Evolutionary conservation across 2,888 invertebrate species (phyloP).

Genomic region (Scotopteryx bipunctaria): DNA sequence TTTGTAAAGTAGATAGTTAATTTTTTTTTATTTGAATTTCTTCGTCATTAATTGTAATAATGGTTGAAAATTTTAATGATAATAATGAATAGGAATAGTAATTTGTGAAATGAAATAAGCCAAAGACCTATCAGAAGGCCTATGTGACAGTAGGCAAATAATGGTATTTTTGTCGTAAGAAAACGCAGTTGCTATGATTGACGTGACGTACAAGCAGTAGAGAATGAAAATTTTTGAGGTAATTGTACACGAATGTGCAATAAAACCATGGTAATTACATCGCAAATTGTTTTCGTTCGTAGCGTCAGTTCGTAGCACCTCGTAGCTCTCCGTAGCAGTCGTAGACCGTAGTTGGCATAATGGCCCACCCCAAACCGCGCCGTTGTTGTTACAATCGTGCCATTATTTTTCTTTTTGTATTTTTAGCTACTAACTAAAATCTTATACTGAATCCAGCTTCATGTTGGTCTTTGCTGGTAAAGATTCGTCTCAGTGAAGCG

Average conservation of each 20-base stretch:
- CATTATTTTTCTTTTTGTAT: slow-evolving; percentile 21
- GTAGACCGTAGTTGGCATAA: slow-evolving; percentile 13
- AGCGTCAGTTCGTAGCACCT: slow-evolving; percentile 13
- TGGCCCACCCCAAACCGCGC: slow-evolving; percentile 14
- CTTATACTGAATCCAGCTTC: slow-evolving; percentile 12
- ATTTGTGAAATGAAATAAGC: too few relatives aligned
- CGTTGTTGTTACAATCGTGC: slow-evolving; percentile 13
- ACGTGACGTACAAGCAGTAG: neutral
- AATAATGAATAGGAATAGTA: too few relatives aligned
- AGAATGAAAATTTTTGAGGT: neutral
- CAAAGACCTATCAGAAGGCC: too few relatives aligned
- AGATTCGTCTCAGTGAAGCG: too few relatives aligned
- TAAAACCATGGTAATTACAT: slow-evolving; percentile 14
- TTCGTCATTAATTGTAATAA: too few relatives aligned
- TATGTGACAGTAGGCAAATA: too few relatives aligned
- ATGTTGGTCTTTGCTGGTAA: neutral
- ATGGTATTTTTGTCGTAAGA: too few relatives aligned
- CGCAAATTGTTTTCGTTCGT: slow-evolving; percentile 9
- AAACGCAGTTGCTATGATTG: slow-evolving; percentile 5
- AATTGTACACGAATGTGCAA: slow-evolving; percentile 2
- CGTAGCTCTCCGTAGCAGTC: slow-evolving; percentile 16
- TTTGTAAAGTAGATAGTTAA: too few relatives aligned
- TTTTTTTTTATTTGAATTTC: too few relatives aligned
- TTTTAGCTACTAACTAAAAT: slow-evolving; percentile 17
- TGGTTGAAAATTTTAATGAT: too few relatives aligned